phyloP scores from a whole-genome alignment of 2,113 vertebrate species.

The Cinclus cinclus region DNA sequence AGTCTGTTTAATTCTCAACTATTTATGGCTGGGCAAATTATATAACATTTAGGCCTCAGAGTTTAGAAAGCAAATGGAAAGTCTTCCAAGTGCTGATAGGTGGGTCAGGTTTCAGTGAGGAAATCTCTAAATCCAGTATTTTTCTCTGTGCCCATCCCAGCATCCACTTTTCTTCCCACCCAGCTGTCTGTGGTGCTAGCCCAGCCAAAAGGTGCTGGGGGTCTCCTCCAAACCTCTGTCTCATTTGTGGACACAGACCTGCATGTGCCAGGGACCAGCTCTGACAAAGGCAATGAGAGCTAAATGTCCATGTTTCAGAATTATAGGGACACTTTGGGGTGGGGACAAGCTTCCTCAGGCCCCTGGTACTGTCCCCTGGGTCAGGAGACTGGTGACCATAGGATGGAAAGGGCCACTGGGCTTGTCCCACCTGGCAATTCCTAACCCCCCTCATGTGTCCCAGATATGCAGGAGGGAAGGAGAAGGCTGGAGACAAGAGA shows the following conservation, averaged over 20 bases:
- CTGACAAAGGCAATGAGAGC: neutral
- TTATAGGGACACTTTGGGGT: neutral
- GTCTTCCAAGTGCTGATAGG: neutral
- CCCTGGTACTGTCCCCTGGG: neutral
- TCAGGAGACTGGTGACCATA: neutral
- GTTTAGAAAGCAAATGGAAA: neutral
- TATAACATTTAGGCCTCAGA: neutral
- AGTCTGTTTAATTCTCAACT: conserved; percentile 29
- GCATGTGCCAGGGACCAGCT: neutral
- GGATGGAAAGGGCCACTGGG: neutral
- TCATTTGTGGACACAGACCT: neutral
- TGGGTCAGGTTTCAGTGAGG: neutral
- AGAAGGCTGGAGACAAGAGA: neutral
- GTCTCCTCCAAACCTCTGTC: neutral
- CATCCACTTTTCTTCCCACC: too few species aligned
- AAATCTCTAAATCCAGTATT: neutral
- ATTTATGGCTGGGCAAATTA: neutral
- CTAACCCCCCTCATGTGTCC: neutral
- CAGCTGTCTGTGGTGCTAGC: neutral
- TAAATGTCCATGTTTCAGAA: neutral
- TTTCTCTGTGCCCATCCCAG: neutral
- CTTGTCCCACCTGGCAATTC: neutral
- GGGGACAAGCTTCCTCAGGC: neutral
- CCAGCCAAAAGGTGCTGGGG: neutral
- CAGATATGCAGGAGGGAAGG: neutral